These are phyloP conservation scores for Drosophila repletoides DNA, from an alignment of 1,140 invertebrate genomes.

Conservation along the genomic window DNA sequence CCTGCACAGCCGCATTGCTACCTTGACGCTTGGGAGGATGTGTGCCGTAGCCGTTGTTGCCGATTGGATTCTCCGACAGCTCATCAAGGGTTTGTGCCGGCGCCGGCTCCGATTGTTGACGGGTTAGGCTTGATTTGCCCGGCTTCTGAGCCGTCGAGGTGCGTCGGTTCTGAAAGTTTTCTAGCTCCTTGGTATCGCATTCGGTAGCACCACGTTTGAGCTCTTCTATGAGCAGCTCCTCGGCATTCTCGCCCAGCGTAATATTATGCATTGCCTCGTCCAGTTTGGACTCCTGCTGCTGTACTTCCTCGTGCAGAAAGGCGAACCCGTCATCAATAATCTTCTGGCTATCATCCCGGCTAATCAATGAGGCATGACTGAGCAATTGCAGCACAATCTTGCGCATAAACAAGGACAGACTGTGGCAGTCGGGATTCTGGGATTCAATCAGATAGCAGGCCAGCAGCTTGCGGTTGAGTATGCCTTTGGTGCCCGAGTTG, in stretches of 20 bases:
- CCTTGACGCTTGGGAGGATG: slow-evolving; percentile 68
- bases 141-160: slow-evolving; percentile 67
- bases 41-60: slow-evolving; percentile 58
- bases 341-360: slow-evolving; percentile 67
- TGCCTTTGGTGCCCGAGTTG: slow-evolving; percentile 81
- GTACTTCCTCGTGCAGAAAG: slow-evolving; percentile 70
- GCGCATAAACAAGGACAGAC: slow-evolving; percentile 92
- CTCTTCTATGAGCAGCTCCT: slow-evolving; percentile 77
- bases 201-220: slow-evolving; percentile 64
- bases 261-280: slow-evolving; percentile 80
- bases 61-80: slow-evolving; percentile 26
- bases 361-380: slow-evolving; percentile 84
- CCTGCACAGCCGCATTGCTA: slow-evolving; percentile 10
- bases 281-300: slow-evolving; percentile 76
- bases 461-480: slow-evolving; percentile 88
- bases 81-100: slow-evolving; percentile 25
- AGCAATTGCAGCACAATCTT: slow-evolving; percentile 92
- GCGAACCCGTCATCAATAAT: slow-evolving; percentile 77
- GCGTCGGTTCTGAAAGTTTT: slow-evolving; percentile 59
- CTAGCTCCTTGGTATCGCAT: slow-evolving; percentile 55
- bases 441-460: slow-evolving; percentile 90
- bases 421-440: slow-evolving; percentile 84
- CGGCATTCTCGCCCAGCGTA: slow-evolving; percentile 71
- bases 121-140: slow-evolving; percentile 50
- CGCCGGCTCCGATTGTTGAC: slow-evolving; percentile 77